phyloP scores from a whole-genome alignment of 2,797 vertebrate genomes.

The Sebastes flavidus region DNA sequence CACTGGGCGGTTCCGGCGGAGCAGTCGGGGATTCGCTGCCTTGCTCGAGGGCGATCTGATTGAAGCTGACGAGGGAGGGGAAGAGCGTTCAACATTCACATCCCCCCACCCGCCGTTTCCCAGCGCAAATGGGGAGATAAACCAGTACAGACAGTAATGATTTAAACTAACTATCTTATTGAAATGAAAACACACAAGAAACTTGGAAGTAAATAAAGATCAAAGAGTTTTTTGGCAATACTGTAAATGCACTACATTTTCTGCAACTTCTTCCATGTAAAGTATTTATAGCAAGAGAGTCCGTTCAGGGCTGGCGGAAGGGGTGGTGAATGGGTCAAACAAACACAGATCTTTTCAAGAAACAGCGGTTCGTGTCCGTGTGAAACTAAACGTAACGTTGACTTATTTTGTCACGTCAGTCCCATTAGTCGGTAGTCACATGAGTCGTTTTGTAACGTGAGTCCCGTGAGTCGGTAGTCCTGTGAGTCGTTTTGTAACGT shows the following conservation, averaged over 20 bases:
- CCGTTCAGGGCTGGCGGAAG: too few species aligned
- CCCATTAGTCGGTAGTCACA: too few species aligned
- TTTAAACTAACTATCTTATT: neutral
- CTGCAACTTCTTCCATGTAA: too few species aligned
- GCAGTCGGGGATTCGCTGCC: conserved; percentile 34
- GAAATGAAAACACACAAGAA: neutral
- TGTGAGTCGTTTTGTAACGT: too few species aligned
- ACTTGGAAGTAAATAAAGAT: neutral
- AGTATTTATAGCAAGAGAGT: too few species aligned
- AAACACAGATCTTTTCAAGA: too few species aligned
- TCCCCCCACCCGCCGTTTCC: neutral
- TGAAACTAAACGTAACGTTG: too few species aligned
- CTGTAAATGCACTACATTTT: neutral
- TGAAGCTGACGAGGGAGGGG: conserved; percentile 21
- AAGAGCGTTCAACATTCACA: neutral
- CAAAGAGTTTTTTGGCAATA: neutral
- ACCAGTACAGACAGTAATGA: neutral
- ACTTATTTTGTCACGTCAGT: too few species aligned
- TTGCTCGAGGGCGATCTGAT: conserved; percentile 48
- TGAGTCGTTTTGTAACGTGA: too few species aligned
- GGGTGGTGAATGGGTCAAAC: too few species aligned
- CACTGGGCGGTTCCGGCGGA: conserved; percentile 3
- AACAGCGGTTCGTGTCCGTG: too few species aligned
- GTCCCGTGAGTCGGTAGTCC: too few species aligned
- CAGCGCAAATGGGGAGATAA: neutral